phyloP scores from a whole-genome alignment of 2,888 invertebrate species.

The Pristionchus entomophagus region DNA sequence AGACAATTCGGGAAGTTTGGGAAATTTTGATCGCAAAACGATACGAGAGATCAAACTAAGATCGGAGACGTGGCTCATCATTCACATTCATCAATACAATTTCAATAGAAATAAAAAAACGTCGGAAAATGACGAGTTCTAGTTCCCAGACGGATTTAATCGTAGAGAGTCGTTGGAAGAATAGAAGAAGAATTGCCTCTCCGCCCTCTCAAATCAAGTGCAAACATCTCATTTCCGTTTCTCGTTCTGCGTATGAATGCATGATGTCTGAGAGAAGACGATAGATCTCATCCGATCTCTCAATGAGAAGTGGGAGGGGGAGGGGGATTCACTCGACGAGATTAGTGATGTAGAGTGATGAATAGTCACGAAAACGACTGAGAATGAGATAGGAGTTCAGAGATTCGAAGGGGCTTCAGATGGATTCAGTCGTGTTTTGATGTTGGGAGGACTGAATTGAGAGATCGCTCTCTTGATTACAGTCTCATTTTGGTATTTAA shows the following conservation, averaged over 20 bases:
- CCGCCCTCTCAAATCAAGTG: background rate
- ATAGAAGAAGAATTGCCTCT: background rate
- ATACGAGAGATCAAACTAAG: background rate
- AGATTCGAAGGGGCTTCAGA: background rate
- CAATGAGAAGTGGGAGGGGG: background rate
- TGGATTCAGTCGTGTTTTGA: background rate
- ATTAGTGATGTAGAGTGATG: background rate
- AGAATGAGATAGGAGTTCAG: background rate
- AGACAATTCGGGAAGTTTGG: background rate
- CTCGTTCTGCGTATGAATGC: background rate
- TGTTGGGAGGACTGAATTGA: no score
- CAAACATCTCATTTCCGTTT: background rate
- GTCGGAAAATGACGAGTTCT: background rate
- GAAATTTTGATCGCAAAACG: background rate
- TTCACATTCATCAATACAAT: no score
- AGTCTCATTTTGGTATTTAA: no score
- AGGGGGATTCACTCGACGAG: background rate
- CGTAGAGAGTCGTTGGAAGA: background rate
- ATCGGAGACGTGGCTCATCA: background rate
- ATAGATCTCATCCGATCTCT: background rate
- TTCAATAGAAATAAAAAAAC: no score
- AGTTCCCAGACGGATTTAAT: no score
- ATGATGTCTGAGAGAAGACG: background rate
- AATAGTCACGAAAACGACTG: conserved; percentile 13
- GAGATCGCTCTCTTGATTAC: no score